Conservation (phyloP, 2,888 invertebrate genomes). For the Lucinisca nassula region DNA sequence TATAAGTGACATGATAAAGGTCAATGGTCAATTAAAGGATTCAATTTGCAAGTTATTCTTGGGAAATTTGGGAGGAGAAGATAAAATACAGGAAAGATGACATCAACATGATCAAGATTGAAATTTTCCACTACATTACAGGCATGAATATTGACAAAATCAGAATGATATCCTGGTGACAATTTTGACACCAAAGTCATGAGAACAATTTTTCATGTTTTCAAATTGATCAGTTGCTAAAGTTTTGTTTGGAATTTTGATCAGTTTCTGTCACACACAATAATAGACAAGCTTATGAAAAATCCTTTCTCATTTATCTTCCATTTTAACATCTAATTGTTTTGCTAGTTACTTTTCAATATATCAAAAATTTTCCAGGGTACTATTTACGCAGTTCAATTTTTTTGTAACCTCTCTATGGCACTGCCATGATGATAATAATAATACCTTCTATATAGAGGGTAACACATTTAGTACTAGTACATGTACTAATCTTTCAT, state of each 20-base stretch:
- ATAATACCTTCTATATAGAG: too few species aligned
- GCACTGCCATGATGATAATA: too few species aligned
- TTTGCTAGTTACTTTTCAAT: too few species aligned
- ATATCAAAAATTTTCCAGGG: too few species aligned
- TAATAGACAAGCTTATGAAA: too few species aligned
- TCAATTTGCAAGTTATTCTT: constrained; percentile 13
- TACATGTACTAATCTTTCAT: too few species aligned
- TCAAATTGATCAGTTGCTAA: neutral
- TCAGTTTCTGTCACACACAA: neutral
- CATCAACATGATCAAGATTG: constrained; percentile 11
- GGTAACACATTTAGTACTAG: too few species aligned
- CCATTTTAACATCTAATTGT: too few species aligned
- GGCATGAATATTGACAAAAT: constrained; percentile 2
- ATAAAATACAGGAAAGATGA: neutral
- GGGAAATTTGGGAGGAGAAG: neutral
- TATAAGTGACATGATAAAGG: constrained; percentile 9
- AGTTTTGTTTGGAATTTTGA: constrained; percentile 3
- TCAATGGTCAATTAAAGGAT: constrained; percentile 8
- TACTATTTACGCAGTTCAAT: too few species aligned
- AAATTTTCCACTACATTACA: neutral
- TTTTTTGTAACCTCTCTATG: too few species aligned
- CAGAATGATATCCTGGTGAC: neutral
- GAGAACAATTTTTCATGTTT: neutral
- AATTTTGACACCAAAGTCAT: constrained; percentile 15
- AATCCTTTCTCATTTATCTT: too few species aligned